Evolutionary conservation across 2,113 vertebrate species (phyloP).

Genomic region (Atrichornis clamosus): DNA sequence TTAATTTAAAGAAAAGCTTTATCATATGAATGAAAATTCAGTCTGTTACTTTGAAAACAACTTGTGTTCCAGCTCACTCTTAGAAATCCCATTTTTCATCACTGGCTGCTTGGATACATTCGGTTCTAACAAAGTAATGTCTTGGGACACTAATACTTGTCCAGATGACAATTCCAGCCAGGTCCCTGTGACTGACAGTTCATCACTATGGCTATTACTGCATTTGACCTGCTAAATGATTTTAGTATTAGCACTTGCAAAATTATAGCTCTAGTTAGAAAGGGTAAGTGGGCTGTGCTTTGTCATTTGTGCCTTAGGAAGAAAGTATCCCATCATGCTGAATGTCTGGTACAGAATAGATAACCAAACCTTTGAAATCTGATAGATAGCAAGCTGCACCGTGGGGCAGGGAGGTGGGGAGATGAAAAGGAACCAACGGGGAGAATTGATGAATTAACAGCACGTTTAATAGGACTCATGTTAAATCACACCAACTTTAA

Average conservation of each 20-base stretch:
- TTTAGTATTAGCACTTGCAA: background rate
- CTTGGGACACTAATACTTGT: background rate
- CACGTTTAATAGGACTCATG: background rate
- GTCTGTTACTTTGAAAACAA: background rate
- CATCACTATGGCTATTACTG: accelerated
- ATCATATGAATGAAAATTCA: background rate
- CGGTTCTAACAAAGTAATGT: background rate
- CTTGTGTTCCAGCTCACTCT: background rate
- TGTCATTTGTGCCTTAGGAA: background rate
- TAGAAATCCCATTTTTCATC: background rate
- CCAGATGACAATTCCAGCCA: background rate
- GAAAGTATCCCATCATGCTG: background rate
- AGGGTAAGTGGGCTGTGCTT: background rate
- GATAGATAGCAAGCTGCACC: background rate
- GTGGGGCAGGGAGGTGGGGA: background rate
- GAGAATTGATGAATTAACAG: background rate
- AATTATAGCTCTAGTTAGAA: background rate
- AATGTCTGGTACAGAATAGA: background rate
- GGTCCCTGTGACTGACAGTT: background rate
- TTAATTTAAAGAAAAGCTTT: background rate
- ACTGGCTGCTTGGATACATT: background rate
- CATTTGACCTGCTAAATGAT: background rate
- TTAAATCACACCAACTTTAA: background rate
- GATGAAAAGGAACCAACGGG: background rate
- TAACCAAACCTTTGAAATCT: background rate